Evolutionary conservation across 2,113 vertebrate species (phyloP).

Genomic region (Pogonocichla stellata): DNA sequence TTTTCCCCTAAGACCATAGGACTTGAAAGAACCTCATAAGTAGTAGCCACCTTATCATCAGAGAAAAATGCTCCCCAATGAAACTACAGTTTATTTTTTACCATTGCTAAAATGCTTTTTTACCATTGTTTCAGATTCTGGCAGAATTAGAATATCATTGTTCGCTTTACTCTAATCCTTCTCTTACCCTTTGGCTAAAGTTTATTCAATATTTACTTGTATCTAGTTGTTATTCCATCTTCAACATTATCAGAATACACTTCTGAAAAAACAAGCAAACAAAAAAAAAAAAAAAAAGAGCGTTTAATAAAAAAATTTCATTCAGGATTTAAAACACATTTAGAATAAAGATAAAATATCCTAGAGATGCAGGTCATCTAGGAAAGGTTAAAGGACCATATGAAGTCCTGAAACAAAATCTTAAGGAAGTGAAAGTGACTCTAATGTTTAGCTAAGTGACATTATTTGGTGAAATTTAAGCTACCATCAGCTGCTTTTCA

Average conservation of each 20-base stretch:
- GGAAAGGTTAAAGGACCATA: background rate
- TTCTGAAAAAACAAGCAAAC: background rate
- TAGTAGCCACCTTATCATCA: background rate
- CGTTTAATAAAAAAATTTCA: background rate
- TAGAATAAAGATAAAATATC: background rate
- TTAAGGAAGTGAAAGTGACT: background rate
- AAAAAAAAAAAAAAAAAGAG: background rate
- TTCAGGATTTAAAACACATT: background rate
- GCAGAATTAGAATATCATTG: background rate
- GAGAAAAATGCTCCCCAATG: background rate
- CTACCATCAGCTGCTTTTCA: background rate
- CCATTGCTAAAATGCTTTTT: background rate
- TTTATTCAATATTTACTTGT: background rate
- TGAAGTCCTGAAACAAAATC: background rate
- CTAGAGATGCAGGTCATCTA: background rate
- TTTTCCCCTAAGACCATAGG: background rate
- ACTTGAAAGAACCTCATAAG: background rate
- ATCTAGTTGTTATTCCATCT: background rate
- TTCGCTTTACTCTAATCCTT: background rate
- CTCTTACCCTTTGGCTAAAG: background rate
- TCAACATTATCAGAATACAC: background rate
- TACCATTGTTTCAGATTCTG: background rate
- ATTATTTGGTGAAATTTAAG: background rate
- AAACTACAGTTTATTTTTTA: background rate
- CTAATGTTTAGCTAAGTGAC: background rate